These are phyloP conservation scores for Timema cristinae DNA, from an alignment of 2,888 invertebrate genomes.

Conservation along the genomic window DNA sequence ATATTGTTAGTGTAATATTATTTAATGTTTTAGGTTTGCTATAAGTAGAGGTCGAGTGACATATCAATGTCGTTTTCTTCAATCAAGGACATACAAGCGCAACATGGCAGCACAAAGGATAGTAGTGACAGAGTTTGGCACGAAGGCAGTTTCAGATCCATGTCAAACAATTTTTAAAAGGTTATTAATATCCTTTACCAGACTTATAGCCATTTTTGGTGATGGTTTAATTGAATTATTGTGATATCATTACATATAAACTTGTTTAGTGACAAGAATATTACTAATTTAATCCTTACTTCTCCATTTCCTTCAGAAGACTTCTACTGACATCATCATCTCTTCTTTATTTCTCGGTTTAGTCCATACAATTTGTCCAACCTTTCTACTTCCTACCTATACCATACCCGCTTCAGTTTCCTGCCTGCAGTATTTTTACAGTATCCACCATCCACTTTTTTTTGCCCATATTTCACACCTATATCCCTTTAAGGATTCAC, in stretches of 20 bases:
- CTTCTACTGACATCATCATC: too few relatives aligned
- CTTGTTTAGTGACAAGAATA: not conserved
- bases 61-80: conserved; percentile 74
- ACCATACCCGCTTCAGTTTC: too few relatives aligned
- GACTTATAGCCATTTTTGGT: not conserved
- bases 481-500: too few relatives aligned
- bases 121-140: conserved; percentile 82
- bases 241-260: not conserved
- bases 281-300: too few relatives aligned
- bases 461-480: too few relatives aligned
- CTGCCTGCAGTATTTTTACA: too few relatives aligned
- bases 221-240: not conserved
- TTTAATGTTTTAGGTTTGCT: conserved; percentile 55
- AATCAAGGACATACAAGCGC: conserved; percentile 64
- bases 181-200: conserved; percentile 35
- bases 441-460: too few relatives aligned
- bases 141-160: conserved; percentile 72
- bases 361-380: too few relatives aligned
- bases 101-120: conserved; percentile 76
- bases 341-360: too few relatives aligned
- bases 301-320: too few relatives aligned
- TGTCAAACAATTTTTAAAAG: conserved; percentile 63
- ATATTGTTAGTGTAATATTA: too few relatives aligned
- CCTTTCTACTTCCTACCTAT: too few relatives aligned
- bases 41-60: conserved; percentile 69